These are phyloP conservation scores for Gnathonemus longibarbis DNA, from an alignment of 2,113 vertebrate genomes.

Conservation along the genomic window DNA sequence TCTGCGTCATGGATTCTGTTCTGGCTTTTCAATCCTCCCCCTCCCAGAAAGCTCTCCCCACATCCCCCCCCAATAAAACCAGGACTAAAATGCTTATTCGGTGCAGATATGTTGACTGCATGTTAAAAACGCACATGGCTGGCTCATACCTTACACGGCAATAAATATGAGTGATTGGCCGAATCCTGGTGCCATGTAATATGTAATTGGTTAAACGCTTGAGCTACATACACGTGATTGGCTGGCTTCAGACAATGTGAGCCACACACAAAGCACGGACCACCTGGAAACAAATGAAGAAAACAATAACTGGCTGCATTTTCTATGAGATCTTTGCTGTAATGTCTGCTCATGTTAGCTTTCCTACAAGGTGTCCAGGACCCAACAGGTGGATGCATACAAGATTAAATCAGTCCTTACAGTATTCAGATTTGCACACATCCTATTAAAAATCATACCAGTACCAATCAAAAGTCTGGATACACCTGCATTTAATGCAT, in stretches of 20 bases:
- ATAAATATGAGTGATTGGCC: neutral
- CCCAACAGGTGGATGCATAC: neutral
- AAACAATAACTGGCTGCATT: neutral
- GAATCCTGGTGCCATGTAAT: neutral
- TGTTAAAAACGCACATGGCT: neutral
- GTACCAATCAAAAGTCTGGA: neutral
- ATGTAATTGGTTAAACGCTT: slow-evolving; percentile 1
- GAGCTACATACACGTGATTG: neutral
- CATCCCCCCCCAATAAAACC: neutral
- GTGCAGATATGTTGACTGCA: neutral
- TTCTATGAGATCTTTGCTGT: neutral
- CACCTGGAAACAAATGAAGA: neutral
- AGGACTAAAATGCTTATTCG: neutral
- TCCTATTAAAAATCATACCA: neutral
- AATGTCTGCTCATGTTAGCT: neutral
- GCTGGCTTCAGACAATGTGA: neutral
- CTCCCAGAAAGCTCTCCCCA: neutral
- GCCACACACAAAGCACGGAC: neutral
- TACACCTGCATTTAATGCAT: neutral
- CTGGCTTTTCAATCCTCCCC: neutral
- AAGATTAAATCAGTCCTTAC: neutral
- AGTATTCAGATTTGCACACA: neutral
- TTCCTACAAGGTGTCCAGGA: neutral
- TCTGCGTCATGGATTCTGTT: neutral
- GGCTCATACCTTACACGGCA: neutral